Evolutionary conservation across 1,140 invertebrate species (phyloP).

Genomic region (Stegodyphus dumicola): DNA sequence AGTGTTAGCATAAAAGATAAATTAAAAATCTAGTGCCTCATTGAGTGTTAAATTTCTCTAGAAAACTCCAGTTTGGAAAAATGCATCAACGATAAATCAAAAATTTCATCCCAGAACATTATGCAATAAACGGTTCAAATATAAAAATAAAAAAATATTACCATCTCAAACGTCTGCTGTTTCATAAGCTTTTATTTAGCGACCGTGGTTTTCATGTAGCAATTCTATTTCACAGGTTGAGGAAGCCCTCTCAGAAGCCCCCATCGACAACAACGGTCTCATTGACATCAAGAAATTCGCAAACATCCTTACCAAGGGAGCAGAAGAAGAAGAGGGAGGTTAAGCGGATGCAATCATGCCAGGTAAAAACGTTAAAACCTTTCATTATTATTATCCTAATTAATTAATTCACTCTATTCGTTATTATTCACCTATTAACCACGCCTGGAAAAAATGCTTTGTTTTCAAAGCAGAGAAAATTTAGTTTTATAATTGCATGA

Average conservation of each 20-base stretch:
- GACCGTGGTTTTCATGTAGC: too few relatives aligned
- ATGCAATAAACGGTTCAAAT: too few relatives aligned
- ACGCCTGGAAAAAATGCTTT: too few relatives aligned
- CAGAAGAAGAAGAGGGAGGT: constrained; percentile 62
- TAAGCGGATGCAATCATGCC: constrained; percentile 8
- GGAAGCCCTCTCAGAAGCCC: constrained; percentile 62
- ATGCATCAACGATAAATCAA: too few relatives aligned
- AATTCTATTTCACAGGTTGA: constrained; percentile 23
- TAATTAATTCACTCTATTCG: neutral
- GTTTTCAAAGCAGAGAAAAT: neutral
- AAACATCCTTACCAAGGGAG: constrained; percentile 61
- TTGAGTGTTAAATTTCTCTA: too few relatives aligned
- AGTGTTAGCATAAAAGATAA: too few relatives aligned
- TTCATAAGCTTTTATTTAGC: too few relatives aligned
- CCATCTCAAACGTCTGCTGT: too few relatives aligned
- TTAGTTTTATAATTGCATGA: neutral
- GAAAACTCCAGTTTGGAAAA: too few relatives aligned
- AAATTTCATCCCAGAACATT: too few relatives aligned
- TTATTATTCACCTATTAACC: neutral
- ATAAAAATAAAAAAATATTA: too few relatives aligned
- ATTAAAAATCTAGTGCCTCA: too few relatives aligned
- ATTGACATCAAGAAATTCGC: constrained; percentile 63
- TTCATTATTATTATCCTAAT: neutral
- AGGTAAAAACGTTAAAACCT: constrained; percentile 19
- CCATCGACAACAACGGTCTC: constrained; percentile 58